These are phyloP conservation scores for Melanchra persicariae DNA, from an alignment of 2,888 invertebrate species.

Conservation along the genomic window DNA sequence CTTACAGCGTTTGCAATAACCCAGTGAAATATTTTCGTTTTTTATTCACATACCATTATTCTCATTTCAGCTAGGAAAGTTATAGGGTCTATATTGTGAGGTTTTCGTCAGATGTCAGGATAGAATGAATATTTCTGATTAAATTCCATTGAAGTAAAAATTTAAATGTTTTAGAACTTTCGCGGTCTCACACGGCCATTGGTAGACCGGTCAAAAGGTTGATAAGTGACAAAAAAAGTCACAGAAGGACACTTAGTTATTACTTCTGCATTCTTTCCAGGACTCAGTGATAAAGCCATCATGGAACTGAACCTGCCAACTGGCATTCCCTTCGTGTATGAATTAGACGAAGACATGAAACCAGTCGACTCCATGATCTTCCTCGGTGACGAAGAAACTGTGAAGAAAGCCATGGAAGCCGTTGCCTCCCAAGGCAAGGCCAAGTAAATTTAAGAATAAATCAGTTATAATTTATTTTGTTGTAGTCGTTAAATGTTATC, in stretches of 20 bases:
- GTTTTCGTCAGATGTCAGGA: too few relatives aligned
- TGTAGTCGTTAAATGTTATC: conserved; percentile 41
- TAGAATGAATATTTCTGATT: not conserved
- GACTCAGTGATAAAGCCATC: conserved; percentile 93
- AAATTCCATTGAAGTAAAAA: not conserved
- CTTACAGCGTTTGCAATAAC: too few relatives aligned
- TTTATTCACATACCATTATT: too few relatives aligned
- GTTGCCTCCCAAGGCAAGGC: conserved; percentile 95
- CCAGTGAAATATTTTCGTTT: too few relatives aligned
- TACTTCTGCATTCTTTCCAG: conserved; percentile 77
- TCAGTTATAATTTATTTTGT: conserved; percentile 41
- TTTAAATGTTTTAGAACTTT: not conserved
- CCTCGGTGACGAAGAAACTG: conserved; percentile 95
- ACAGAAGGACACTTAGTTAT: not conserved
- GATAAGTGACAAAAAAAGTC: not conserved
- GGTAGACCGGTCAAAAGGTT: not conserved
- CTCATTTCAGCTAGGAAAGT: too few relatives aligned
- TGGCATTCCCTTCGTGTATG: conserved; percentile 95
- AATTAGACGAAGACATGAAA: conserved; percentile 93
- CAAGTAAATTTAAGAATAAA: conserved; percentile 84
- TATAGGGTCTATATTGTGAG: too few relatives aligned
- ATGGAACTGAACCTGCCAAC: conserved; percentile 95
- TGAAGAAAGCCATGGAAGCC: conserved; percentile 94
- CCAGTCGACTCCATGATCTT: conserved; percentile 94
- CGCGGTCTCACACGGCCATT: too few relatives aligned